Percentiles rank a stretch among this genome's conserved stretches.
These are phyloP conservation scores for Arctopsyche grandis DNA, from an alignment of 1,140 invertebrate genomes.

Conservation along the genomic window DNA sequence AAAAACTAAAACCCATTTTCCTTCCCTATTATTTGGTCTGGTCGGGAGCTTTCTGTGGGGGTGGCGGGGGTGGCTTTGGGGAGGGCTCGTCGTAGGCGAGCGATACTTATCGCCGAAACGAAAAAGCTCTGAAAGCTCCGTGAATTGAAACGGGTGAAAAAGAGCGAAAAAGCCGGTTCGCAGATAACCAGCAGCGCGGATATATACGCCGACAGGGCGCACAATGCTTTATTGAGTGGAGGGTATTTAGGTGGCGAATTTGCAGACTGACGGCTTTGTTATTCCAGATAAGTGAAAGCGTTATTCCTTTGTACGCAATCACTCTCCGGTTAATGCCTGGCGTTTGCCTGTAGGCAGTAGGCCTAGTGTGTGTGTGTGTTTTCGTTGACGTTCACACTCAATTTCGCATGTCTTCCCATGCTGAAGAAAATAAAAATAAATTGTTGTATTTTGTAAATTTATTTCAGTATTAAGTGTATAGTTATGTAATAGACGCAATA, in stretches of 20 bases:
- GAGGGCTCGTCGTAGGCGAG: slow-evolving; percentile 16
- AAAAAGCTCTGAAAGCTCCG: slow-evolving; percentile 31
- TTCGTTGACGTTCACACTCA: background rate
- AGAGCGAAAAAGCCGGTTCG: slow-evolving; percentile 23
- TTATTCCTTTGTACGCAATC: slow-evolving; percentile 31
- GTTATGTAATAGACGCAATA: too few relatives aligned
- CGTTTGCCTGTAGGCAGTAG: background rate
- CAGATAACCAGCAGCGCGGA: slow-evolving; percentile 17
- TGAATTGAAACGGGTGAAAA: slow-evolving; percentile 48
- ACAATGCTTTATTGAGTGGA: slow-evolving; percentile 46
- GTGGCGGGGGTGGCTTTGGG: background rate
- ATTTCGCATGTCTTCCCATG: background rate
- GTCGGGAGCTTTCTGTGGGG: background rate
- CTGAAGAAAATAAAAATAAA: background rate
- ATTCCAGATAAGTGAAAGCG: slow-evolving; percentile 42
- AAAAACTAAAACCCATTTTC: slow-evolving; percentile 54
- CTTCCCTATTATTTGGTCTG: slow-evolving; percentile 47
- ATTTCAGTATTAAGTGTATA: too few relatives aligned
- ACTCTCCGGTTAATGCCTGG: slow-evolving; percentile 6
- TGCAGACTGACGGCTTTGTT: slow-evolving; percentile 43
- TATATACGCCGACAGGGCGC: background rate
- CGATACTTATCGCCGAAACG: slow-evolving; percentile 52
- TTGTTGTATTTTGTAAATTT: too few relatives aligned
- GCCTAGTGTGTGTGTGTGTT: slow-evolving; percentile 1
- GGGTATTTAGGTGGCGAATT: slow-evolving; percentile 45